These are phyloP conservation scores for Huso huso DNA, from an alignment of 2,797 vertebrate genomes.

Conservation along the genomic window DNA sequence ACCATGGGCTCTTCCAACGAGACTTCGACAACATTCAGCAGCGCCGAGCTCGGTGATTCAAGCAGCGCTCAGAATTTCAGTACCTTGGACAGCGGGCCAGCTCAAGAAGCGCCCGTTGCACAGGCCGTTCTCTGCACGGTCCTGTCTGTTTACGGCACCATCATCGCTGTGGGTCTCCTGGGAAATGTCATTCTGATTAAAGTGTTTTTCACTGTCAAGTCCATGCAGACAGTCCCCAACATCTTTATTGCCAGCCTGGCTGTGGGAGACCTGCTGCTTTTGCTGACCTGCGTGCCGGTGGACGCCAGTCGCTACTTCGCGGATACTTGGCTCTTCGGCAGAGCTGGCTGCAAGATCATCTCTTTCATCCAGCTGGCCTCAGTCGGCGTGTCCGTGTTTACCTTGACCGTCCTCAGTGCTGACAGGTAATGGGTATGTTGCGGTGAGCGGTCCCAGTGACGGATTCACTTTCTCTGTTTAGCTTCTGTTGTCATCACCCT, in stretches of 20 bases:
- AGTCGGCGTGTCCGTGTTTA: conserved; percentile 68
- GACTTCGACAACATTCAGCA: no score
- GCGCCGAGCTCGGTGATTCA: no score
- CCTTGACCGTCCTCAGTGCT: conserved; percentile 66
- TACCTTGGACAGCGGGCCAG: conserved; percentile 20
- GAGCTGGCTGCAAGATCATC: conserved; percentile 62
- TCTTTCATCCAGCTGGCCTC: conserved; percentile 68
- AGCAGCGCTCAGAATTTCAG: background rate
- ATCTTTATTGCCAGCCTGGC: conserved; percentile 71
- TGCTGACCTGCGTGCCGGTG: conserved; percentile 63
- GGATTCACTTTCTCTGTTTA: no score
- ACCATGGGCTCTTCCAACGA: no score
- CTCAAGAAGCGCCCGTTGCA: conserved; percentile 47
- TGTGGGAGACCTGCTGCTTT: conserved; percentile 63
- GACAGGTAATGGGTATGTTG: conserved; percentile 51
- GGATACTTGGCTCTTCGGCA: conserved; percentile 66
- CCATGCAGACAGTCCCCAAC: conserved; percentile 71
- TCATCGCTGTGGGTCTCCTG: conserved; percentile 65
- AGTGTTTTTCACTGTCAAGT: conserved; percentile 69
- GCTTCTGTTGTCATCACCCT: no score
- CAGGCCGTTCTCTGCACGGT: conserved; percentile 54
- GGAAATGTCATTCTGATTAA: conserved; percentile 67
- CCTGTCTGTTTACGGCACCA: conserved; percentile 53
- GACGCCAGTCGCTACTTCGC: conserved; percentile 60
- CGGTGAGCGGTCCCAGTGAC: background rate